Evolutionary conservation across 2,113 vertebrate genomes (phyloP).

Genomic region (Empidonax traillii): DNA sequence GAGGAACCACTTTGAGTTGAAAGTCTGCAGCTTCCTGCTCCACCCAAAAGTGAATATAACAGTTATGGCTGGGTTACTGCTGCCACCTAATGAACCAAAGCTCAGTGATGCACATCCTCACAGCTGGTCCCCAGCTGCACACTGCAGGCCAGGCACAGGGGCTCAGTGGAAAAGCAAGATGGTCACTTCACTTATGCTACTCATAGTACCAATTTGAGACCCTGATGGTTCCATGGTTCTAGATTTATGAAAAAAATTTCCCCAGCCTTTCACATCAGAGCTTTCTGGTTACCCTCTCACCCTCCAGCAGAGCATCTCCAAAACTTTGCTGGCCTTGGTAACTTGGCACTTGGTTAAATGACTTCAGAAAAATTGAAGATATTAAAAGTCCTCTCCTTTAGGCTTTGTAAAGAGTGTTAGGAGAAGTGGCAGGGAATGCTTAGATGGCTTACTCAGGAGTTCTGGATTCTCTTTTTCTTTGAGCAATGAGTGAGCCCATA

Average conservation of each 20-base stretch:
- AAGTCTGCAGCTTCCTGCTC: not conserved
- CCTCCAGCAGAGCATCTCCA: not conserved
- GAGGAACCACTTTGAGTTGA: too few species aligned
- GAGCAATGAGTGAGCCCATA: not conserved
- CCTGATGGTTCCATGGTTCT: not conserved
- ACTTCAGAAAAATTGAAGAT: not conserved
- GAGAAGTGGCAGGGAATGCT: not conserved
- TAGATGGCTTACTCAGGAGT: not conserved
- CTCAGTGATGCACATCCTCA: accelerated
- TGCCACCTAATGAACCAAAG: constrained; percentile 4
- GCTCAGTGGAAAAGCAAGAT: not conserved
- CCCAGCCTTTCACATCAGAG: not conserved
- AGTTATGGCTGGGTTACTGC: not conserved
- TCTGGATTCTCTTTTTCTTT: not conserved
- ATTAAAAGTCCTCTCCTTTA: not conserved
- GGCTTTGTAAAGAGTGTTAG: not conserved
- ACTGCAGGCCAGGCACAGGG: not conserved
- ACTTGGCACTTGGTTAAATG: not conserved
- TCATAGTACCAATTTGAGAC: not conserved
- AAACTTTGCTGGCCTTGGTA: not conserved
- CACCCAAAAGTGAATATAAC: not conserved
- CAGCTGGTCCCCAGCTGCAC: not conserved
- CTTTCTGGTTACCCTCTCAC: not conserved
- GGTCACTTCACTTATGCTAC: accelerated
- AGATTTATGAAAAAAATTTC: not conserved